Conservation (phyloP, 2,888 invertebrate genomes). For the Drosophila siamana region DNA sequence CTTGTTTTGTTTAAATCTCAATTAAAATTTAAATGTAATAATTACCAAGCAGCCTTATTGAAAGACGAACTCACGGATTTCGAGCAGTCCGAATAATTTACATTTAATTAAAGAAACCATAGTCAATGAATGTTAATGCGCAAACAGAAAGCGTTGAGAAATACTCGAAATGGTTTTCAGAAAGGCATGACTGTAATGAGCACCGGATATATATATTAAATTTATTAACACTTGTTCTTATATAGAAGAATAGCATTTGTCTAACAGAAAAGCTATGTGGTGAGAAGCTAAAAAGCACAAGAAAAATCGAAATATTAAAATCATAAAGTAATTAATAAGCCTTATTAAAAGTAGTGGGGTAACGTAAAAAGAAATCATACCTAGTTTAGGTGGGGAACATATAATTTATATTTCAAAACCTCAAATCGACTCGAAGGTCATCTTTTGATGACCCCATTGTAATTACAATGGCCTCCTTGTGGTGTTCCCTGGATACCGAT, state of each 20-base stretch:
- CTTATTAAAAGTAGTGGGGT: no score
- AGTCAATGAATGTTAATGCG: neutral
- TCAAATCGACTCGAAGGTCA: constrained; percentile 20
- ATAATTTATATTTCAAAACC: neutral
- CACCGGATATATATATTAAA: neutral
- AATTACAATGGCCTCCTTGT: no score
- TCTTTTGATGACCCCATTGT: no score
- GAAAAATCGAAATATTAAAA: neutral
- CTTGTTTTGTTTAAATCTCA: constrained; percentile 11
- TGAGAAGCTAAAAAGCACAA: neutral
- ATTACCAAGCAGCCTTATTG: neutral
- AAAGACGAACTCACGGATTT: no score
- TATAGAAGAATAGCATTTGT: constrained; percentile 5
- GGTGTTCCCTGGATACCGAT: no score
- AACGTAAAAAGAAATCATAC: neutral
- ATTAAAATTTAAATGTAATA: constrained; percentile 12
- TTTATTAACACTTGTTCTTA: neutral
- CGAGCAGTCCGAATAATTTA: constrained; percentile 4
- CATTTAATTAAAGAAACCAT: constrained; percentile 11
- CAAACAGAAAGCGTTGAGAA: neutral
- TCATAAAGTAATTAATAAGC: neutral
- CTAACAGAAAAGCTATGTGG: constrained; percentile 10
- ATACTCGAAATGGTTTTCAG: constrained; percentile 4
- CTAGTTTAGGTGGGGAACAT: neutral
- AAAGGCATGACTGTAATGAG: neutral